A percentile compares a stretch with the other conserved stretches of the same genome.
phyloP scores from a whole-genome alignment of 2,888 invertebrate species.

The Scrobipalpa costella region DNA sequence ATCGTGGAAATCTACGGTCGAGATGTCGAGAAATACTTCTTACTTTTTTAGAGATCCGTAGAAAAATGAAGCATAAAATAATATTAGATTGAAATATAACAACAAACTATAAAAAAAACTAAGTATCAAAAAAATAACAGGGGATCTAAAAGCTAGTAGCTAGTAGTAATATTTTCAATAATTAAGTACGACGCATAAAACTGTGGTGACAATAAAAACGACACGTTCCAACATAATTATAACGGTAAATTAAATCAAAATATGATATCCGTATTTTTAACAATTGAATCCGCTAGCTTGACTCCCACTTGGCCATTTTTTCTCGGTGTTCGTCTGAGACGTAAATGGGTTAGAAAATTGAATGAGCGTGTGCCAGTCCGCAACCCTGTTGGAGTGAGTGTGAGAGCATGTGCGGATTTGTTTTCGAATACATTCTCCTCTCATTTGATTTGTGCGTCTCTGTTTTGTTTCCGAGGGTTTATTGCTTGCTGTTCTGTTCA shows the following conservation, averaged over 20 bases:
- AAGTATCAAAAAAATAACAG: no score
- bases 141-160: no score
- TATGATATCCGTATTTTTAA: background rate
- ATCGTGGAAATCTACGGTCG: constrained; percentile 71
- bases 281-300: background rate
- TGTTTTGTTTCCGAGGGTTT: constrained; percentile 42
- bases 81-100: background rate
- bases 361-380: constrained; percentile 69
- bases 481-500: constrained; percentile 32
- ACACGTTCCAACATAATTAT: no score
- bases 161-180: no score
- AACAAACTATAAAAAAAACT: background rate
- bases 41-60: constrained; percentile 15
- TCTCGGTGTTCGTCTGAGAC: constrained; percentile 70
- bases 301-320: constrained; percentile 33
- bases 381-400: constrained; percentile 69
- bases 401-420: constrained; percentile 55
- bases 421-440: constrained; percentile 59
- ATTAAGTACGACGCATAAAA: no score
- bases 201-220: no score
- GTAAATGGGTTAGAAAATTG: constrained; percentile 82
- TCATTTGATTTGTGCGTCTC: constrained; percentile 52
- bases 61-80: background rate
- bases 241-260: background rate
- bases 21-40: constrained; percentile 44